Conservation (phyloP, 2,888 invertebrate genomes). For the Merodon equestris region DNA sequence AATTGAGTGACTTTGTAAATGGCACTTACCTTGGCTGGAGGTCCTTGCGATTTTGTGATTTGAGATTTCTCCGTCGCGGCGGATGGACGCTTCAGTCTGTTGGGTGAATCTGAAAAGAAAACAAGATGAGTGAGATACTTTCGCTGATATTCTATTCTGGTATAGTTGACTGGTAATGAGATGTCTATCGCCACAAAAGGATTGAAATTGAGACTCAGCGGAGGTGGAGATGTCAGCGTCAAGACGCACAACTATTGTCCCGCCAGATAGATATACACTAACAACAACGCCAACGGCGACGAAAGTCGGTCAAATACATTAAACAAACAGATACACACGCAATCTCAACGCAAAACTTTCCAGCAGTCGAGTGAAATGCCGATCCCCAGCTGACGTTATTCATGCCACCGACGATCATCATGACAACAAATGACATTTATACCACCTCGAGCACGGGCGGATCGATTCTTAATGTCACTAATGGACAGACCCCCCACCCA, state of each 20-base stretch:
- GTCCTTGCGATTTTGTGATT: constrained; percentile 73
- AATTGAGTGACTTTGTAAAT: background rate
- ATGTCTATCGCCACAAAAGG: too few species aligned
- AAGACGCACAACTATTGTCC: too few species aligned
- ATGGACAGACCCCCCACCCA: constrained; percentile 10
- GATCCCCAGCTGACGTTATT: constrained; percentile 21
- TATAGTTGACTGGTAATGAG: too few species aligned
- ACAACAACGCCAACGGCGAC: background rate
- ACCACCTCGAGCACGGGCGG: constrained; percentile 44
- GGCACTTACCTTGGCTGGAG: constrained; percentile 74
- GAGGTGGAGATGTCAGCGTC: too few species aligned
- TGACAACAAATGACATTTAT: constrained; percentile 27
- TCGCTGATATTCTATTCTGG: constrained; percentile 65
- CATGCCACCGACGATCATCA: constrained; percentile 1
- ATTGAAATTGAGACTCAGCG: too few species aligned
- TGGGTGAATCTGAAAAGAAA: constrained; percentile 73
- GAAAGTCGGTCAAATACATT: constrained; percentile 65
- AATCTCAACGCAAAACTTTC: background rate
- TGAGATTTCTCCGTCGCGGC: constrained; percentile 72
- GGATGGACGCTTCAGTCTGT: constrained; percentile 74
- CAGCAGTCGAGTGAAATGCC: constrained; percentile 29
- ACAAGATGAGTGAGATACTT: constrained; percentile 53
- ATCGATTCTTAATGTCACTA: constrained; percentile 61
- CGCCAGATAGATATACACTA: too few species aligned
- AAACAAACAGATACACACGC: constrained; percentile 42